phyloP scores from a whole-genome alignment of 2,113 vertebrate species.

The Cyanistes caeruleus region DNA sequence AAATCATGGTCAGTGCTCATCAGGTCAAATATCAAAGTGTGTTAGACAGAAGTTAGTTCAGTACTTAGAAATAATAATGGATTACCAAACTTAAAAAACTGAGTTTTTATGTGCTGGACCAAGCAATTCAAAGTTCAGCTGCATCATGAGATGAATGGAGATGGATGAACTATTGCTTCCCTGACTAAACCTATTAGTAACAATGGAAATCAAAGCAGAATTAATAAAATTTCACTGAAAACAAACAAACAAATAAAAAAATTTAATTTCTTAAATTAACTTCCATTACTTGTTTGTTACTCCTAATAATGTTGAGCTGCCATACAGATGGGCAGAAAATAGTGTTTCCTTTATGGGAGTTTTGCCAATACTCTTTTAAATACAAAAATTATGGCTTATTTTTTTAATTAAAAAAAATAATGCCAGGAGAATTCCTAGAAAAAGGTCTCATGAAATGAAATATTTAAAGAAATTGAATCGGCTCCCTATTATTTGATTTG shows the following conservation, averaged over 20 bases:
- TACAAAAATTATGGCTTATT: background rate
- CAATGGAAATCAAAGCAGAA: background rate
- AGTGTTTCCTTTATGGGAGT: background rate
- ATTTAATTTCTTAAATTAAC: background rate
- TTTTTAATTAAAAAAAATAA: background rate
- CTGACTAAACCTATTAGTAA: background rate
- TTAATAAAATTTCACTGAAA: background rate
- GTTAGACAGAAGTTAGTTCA: background rate
- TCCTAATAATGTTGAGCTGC: background rate
- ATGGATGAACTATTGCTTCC: background rate
- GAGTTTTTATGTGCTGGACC: background rate
- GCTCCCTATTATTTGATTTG: background rate
- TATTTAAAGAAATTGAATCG: background rate
- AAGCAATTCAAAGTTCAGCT: background rate
- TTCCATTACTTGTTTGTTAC: background rate
- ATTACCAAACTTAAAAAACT: background rate
- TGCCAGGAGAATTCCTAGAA: background rate
- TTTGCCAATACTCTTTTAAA: background rate
- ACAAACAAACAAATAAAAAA: background rate
- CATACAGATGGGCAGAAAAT: background rate
- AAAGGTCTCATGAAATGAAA: accelerated
- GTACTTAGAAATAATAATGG: background rate
- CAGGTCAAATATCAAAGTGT: background rate
- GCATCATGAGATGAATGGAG: background rate
- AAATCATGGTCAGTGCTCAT: background rate